A percentile compares a stretch with the other conserved stretches of the same genome.
phyloP scores from a whole-genome alignment of 2,888 invertebrate genomes.

The Folsomia manolachei region DNA sequence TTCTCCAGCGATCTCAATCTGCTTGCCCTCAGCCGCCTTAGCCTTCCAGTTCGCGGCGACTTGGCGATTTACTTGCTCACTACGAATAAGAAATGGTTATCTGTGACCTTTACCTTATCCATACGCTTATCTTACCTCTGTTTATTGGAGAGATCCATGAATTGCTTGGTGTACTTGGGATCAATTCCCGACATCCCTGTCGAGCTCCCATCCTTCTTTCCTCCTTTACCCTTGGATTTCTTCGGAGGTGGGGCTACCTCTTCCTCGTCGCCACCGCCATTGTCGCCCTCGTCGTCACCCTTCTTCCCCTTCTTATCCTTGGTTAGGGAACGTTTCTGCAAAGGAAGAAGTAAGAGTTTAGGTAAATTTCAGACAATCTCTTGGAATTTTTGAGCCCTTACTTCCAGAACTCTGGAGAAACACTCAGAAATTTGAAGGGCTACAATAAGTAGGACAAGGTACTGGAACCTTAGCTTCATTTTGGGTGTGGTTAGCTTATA shows the following conservation, averaged over 20 bases:
- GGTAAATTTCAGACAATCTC: too few relatives aligned
- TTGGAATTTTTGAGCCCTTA: too few relatives aligned
- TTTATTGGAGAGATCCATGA: not conserved
- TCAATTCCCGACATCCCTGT: too few relatives aligned
- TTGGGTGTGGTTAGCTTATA: too few relatives aligned
- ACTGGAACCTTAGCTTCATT: too few relatives aligned
- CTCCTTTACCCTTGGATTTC: not conserved
- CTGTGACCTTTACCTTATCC: too few relatives aligned
- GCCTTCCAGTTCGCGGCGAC: not conserved
- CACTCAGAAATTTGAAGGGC: too few relatives aligned
- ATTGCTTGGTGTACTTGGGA: not conserved
- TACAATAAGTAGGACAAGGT: too few relatives aligned
- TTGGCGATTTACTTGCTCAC: not conserved
- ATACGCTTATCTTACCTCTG: not conserved
- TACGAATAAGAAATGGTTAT: too few relatives aligned
- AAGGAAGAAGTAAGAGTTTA: too few relatives aligned
- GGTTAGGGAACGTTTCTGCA: not conserved
- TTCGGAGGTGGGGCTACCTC: too few relatives aligned
- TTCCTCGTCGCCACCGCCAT: not conserved
- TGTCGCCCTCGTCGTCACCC: not conserved
- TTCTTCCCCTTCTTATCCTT: not conserved
- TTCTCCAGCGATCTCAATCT: not conserved
- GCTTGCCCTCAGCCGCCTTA: not conserved
- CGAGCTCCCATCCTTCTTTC: not conserved
- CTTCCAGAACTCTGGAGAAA: too few relatives aligned